A percentile compares a stretch with the other conserved stretches of the same genome.
Conservation (phyloP, 2,113 vertebrate species). For the Rhinolophus sinicus region DNA sequence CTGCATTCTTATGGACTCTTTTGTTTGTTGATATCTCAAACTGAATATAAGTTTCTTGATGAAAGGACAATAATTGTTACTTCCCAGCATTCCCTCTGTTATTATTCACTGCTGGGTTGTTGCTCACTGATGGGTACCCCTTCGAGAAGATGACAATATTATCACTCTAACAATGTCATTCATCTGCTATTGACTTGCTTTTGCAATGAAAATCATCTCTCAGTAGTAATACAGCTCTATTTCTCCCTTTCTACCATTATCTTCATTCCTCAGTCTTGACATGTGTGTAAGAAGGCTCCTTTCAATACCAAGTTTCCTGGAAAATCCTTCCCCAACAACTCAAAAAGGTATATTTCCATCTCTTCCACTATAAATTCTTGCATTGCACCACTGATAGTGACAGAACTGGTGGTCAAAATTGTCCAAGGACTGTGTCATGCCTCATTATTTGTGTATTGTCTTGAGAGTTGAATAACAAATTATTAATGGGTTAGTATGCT, state of each 20-base stretch:
- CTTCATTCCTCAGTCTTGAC: not conserved
- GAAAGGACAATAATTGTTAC: not conserved
- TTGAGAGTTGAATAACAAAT: conserved; percentile 15
- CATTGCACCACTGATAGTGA: not conserved
- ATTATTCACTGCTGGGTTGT: not conserved
- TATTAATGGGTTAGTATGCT: conserved; percentile 55
- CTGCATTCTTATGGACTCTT: not conserved
- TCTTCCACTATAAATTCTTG: not conserved
- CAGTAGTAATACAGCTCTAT: not conserved
- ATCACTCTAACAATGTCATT: not conserved
- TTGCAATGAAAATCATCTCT: not conserved
- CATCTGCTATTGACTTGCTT: not conserved
- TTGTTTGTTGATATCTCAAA: not conserved
- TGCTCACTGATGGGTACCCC: not conserved
- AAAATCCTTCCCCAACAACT: not conserved
- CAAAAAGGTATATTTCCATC: not conserved
- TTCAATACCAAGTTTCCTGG: not conserved
- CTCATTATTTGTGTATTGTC: conserved; percentile 18
- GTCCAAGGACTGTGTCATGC: not conserved
- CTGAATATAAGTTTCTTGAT: not conserved
- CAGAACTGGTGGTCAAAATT: conserved; percentile 10
- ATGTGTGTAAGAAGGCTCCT: not conserved
- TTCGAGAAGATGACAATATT: not conserved
- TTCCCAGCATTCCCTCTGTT: not conserved
- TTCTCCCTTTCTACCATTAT: not conserved